Conservation (phyloP, 2,888 invertebrate genomes). For the Dendrolimus houi region DNA sequence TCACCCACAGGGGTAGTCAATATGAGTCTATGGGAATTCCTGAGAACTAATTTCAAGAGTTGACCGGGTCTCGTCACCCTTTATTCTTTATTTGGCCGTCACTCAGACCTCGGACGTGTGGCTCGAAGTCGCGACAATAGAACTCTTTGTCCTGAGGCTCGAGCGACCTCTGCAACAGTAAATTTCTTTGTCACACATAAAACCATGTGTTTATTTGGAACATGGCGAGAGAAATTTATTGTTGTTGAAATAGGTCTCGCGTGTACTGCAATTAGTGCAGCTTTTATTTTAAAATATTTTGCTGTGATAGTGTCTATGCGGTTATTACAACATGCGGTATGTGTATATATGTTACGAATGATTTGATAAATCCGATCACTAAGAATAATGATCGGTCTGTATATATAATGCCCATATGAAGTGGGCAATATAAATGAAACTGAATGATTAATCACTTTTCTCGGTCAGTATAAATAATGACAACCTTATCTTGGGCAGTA, state of each 20-base stretch:
- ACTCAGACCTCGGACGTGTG: slow-evolving; percentile 55
- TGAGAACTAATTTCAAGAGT: not conserved
- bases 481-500: too few relatives aligned
- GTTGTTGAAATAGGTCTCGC: slow-evolving; percentile 3
- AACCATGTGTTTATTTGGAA: slow-evolving; percentile 6
- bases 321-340: too few relatives aligned
- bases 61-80: slow-evolving; percentile 21
- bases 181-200: slow-evolving; percentile 68
- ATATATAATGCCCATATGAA: too few relatives aligned
- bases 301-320: not conserved
- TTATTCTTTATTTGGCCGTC: slow-evolving; percentile 70
- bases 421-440: too few relatives aligned
- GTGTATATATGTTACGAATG: too few relatives aligned
- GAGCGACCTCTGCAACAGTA: slow-evolving; percentile 55
- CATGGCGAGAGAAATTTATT: not conserved
- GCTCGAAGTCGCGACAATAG: slow-evolving; percentile 56
- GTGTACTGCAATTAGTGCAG: slow-evolving; percentile 29
- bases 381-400: too few relatives aligned
- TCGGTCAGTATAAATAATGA: too few relatives aligned
- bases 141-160: slow-evolving; percentile 52
- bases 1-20: too few relatives aligned
- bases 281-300: slow-evolving; percentile 16
- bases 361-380: too few relatives aligned
- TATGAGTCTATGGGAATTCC: not conserved
- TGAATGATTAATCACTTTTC: too few relatives aligned